These are phyloP conservation scores for Drosophila mercatorum DNA, from an alignment of 2,888 invertebrate genomes.

Conservation along the genomic window DNA sequence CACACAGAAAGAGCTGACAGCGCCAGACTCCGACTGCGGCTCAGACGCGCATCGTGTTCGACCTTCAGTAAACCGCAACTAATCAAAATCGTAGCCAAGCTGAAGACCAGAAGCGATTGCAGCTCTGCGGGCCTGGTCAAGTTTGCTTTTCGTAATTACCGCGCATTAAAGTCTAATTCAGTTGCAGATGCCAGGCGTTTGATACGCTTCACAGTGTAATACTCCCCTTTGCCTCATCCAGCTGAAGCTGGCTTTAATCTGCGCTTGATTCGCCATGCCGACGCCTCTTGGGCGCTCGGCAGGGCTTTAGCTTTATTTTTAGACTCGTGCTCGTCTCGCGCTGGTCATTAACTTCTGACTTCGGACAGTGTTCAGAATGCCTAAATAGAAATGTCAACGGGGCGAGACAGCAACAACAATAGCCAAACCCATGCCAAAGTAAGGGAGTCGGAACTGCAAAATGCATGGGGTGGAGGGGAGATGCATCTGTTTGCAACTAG, in stretches of 20 bases:
- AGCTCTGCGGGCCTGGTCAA: slow-evolving; percentile 51
- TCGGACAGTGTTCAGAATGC: slow-evolving; percentile 63
- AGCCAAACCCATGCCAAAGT: neutral
- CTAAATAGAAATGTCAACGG: slow-evolving; percentile 77
- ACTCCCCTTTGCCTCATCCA: no score
- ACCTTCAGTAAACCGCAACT: slow-evolving; percentile 65
- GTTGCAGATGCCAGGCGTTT: slow-evolving; percentile 59
- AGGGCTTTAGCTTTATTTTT: slow-evolving; percentile 44
- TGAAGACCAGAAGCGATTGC: slow-evolving; percentile 66
- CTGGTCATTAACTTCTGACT: slow-evolving; percentile 71
- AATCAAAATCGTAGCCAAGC: slow-evolving; percentile 41
- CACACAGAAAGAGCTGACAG: slow-evolving; percentile 38
- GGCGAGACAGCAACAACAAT: slow-evolving; percentile 55
- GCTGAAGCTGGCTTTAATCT: slow-evolving; percentile 53
- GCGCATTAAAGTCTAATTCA: slow-evolving; percentile 71
- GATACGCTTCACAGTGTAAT: slow-evolving; percentile 31
- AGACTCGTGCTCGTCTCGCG: slow-evolving; percentile 37
- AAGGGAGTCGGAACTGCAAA: neutral
- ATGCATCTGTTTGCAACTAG: slow-evolving; percentile 58
- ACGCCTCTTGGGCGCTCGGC: slow-evolving; percentile 52
- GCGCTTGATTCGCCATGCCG: slow-evolving; percentile 65
- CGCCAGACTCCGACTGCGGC: neutral
- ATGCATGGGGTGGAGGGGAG: slow-evolving; percentile 8
- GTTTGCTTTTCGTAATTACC: slow-evolving; percentile 75
- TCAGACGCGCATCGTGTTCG: slow-evolving; percentile 14